A percentile compares a stretch with the other conserved stretches of the same genome.
phyloP scores from a whole-genome alignment of 2,888 invertebrate genomes.

The Macaria notata region DNA sequence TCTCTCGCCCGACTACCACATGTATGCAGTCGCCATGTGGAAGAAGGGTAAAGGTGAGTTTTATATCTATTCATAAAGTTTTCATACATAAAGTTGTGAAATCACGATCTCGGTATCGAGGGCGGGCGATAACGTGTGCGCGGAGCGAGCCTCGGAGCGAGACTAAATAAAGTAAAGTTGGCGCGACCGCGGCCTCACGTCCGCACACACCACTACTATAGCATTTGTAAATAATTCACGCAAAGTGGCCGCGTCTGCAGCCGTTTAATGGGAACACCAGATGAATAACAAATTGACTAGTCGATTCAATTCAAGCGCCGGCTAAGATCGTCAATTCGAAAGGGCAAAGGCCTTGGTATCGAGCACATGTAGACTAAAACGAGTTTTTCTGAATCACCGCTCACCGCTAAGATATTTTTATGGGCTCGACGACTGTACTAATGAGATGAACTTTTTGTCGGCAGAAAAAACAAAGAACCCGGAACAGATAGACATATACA shows the following conservation, averaged over 20 bases:
- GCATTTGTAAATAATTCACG: conserved; percentile 67
- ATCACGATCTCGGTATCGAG: conserved; percentile 44
- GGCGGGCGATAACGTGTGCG: conserved; percentile 27
- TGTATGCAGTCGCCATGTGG: conserved; percentile 88
- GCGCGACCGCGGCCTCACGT: conserved; percentile 56
- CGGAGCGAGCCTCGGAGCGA: conserved; percentile 43
- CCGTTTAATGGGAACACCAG: conserved; percentile 25
- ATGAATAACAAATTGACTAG: conserved; percentile 46
- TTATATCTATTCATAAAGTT: conserved; percentile 15
- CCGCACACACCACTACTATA: conserved; percentile 52
- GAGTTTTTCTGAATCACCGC: conserved; percentile 29
- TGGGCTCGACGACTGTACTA: conserved; percentile 21
- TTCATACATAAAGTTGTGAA: conserved; percentile 26
- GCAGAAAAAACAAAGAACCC: conserved; percentile 89
- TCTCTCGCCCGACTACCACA: conserved; percentile 78
- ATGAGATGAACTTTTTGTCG: conserved; percentile 42
- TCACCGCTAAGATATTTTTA: conserved; percentile 26
- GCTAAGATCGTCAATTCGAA: conserved; percentile 37
- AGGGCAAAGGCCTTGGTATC: conserved; percentile 43
- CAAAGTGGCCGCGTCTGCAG: conserved; percentile 34
- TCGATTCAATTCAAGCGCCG: conserved; percentile 38
- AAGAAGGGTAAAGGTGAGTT: conserved; percentile 86
- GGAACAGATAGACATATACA: conserved; percentile 86
- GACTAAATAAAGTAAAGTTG: conserved; percentile 61
- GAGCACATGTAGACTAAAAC: conserved; percentile 28